A percentile compares a stretch with the other conserved stretches of the same genome.
These are phyloP conservation scores for Galerucella calmariensis DNA, from an alignment of 2,888 invertebrate genomes.

Conservation along the genomic window DNA sequence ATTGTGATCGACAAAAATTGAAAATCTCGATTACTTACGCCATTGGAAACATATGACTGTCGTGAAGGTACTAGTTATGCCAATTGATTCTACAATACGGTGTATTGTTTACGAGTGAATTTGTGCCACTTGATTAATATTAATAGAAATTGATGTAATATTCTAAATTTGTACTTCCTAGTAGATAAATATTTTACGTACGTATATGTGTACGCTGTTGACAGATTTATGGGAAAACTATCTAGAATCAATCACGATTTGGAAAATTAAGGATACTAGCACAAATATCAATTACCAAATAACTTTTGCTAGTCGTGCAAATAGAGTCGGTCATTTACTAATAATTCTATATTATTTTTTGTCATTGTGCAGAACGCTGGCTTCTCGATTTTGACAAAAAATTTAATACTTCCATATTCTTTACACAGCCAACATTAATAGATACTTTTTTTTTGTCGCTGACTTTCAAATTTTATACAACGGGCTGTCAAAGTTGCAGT, in stretches of 20 bases:
- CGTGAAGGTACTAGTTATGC: constrained; percentile 29
- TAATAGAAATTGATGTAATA: constrained; percentile 45
- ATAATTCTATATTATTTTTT: no score
- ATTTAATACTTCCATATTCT: no score
- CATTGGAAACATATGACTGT: constrained; percentile 32
- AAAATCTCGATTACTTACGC: background rate
- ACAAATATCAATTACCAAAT: background rate
- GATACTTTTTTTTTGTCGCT: no score
- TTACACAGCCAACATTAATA: no score
- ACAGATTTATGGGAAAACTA: constrained; percentile 15
- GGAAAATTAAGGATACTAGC: background rate
- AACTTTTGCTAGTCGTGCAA: background rate
- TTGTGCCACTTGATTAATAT: constrained; percentile 45
- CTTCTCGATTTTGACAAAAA: no score
- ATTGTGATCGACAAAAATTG: background rate
- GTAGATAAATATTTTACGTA: constrained; percentile 39
- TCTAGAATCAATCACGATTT: constrained; percentile 1
- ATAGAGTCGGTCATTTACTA: no score
- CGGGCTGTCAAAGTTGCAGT: no score
- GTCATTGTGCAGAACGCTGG: no score
- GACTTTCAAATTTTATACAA: no score
- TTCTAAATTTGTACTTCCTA: constrained; percentile 45
- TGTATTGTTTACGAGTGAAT: constrained; percentile 44
- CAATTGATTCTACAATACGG: constrained; percentile 37
- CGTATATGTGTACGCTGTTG: constrained; percentile 10